Evolutionary conservation across 2,797 vertebrate species (phyloP).

Genomic region (Clarias fuscus): DNA sequence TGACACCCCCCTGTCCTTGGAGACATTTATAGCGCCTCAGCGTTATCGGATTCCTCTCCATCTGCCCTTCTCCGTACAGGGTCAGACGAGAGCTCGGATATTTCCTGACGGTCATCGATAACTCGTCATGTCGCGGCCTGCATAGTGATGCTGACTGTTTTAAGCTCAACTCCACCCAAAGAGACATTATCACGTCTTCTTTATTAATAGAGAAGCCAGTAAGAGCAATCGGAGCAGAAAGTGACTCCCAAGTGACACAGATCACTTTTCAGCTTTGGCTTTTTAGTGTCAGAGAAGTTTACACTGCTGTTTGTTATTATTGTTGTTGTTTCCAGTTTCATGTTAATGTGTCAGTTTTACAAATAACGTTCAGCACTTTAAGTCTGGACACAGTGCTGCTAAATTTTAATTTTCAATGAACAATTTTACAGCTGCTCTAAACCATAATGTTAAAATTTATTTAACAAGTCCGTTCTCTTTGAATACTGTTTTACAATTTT

Average conservation of each 20-base stretch:
- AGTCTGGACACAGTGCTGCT: conserved; percentile 2
- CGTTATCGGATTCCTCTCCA: conserved; percentile 34
- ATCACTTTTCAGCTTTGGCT: background rate
- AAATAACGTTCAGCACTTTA: background rate
- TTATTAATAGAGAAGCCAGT: background rate
- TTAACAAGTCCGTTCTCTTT: background rate
- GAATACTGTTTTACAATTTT: background rate
- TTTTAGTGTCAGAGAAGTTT: background rate
- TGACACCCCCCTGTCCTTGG: background rate
- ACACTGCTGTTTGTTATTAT: background rate
- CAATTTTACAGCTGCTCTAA: background rate
- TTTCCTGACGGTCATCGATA: conserved; percentile 29
- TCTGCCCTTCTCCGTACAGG: conserved; percentile 6
- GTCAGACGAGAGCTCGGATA: conserved; percentile 31
- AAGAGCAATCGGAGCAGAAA: background rate
- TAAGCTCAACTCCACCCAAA: background rate
- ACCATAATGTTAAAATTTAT: background rate
- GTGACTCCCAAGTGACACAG: background rate
- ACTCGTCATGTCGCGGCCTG: too few species aligned
- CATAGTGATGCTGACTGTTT: background rate
- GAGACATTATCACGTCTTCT: background rate
- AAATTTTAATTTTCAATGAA: background rate
- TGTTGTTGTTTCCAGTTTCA: background rate
- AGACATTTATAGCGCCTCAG: conserved; percentile 7
- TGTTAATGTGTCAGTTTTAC: background rate